Base-by-base conservation (phyloP, 2,888 invertebrate genomes). In the Itoplectis maculator region DNA sequence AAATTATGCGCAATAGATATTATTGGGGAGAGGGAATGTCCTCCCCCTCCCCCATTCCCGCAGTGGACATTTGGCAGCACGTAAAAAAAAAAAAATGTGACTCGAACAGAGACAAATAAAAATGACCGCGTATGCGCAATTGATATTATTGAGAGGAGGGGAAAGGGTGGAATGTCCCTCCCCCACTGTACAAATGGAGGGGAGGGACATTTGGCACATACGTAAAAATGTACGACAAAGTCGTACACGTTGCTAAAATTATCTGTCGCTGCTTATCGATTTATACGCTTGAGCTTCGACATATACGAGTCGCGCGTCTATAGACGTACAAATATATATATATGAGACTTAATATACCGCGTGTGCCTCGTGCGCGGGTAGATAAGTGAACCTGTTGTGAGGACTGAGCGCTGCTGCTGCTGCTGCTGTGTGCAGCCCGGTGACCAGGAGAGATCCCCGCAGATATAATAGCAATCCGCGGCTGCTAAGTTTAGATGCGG, bases 231-330 rank as follows among this genome's bases (percentile, higher is more conserved):
- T 68, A 29, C 18, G 37, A 45, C 40, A 45, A 45, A 15, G 45
- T 18, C 15, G 20, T n/a, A 49, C 35, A 47, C 29, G 76, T 76
- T 49, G 72, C 68, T 82, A 77, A 79, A 79, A 73, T 82, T 76
- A 77, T 79, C 23, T 45, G 66, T 70, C 68, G 59, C 66, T 75
- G 54, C 49, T 56, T 82, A 82, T 82, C 76, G 82, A 82, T 82
- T 82, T 69, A 45, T 77, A 73, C 72, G 37, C 68, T 54, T 73
- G 66, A 73, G 82, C 76, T 73, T 76, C 63, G 72, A 23, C 65
- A 81, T 49, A 70, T 51, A 18, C 68, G 65, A 35, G 77, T 37
- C 20, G 2, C 20, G n/a, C n/a, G n/a, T 49, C 37, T 40, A 51
- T 61, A 47, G 47, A 79, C 37, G 72, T 72, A 82, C 49, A 68